phyloP scores from a whole-genome alignment of 64 coral and sea anemone species.

The Astreopora myriophthalma region DNA sequence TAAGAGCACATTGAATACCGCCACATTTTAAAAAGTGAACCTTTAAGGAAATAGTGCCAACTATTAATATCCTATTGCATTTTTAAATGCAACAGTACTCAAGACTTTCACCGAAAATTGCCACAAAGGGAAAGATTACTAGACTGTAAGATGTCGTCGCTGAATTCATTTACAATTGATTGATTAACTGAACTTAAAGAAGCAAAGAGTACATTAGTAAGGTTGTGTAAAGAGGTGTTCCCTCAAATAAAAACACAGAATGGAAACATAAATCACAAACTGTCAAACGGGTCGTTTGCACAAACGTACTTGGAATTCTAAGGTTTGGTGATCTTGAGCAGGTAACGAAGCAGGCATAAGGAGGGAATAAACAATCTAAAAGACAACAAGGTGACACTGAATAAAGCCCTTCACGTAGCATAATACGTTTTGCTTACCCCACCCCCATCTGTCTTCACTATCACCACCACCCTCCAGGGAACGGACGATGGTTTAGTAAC shows the following conservation, averaged over 20 bases:
- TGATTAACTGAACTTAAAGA: too few relatives aligned
- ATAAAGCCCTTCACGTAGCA: background rate
- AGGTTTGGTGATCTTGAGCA: conserved; percentile 56
- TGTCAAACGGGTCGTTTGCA: too few relatives aligned
- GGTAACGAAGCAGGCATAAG: conserved; percentile 49
- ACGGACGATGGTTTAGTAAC: background rate
- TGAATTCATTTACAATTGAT: too few relatives aligned
- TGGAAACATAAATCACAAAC: too few relatives aligned
- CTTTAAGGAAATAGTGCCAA: conserved; percentile 32
- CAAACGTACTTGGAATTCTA: conserved; percentile 82
- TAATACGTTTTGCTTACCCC: too few relatives aligned
- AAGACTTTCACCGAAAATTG: background rate
- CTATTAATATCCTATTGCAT: background rate
- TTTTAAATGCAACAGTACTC: background rate
- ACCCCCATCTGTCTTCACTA: too few relatives aligned
- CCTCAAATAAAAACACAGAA: too few relatives aligned
- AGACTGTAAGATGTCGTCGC: too few relatives aligned
- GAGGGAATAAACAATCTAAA: conserved; percentile 69
- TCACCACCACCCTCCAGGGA: background rate
- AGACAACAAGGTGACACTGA: background rate
- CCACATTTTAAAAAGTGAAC: conserved; percentile 94
- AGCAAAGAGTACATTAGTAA: too few relatives aligned
- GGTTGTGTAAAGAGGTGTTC: too few relatives aligned
- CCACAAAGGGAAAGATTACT: too few relatives aligned
- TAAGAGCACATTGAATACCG: conserved; percentile 86